Base-by-base conservation (phyloP, 2,888 invertebrate species). In the Endotricha flammealis region DNA sequence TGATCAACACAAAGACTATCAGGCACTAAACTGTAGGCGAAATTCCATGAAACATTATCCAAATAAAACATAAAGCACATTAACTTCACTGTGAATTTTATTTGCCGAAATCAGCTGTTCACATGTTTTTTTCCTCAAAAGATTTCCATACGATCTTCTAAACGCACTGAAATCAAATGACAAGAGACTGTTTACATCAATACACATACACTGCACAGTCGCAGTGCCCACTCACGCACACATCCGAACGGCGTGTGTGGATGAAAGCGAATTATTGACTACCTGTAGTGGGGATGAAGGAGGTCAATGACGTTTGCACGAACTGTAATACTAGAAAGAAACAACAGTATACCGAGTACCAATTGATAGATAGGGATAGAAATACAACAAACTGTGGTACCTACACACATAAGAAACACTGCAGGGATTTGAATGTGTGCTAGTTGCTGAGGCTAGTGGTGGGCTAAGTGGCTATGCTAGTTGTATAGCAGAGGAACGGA, bases 181-280 rank as follows among this genome's bases (percentile, higher is more conserved):
- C 76, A 76, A 71, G 66, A 61, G 68, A 73, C 72, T 81, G 79
- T 82, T 82, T 80, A 83, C 81, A 79, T 80, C 75, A 74, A 78
- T 79, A 79, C 66, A 61, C 53, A 78, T 79, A 79, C 66, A 61
- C 53, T 68, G 70, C 70, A 77, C 73, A 70, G 54, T 54, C 42
- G 44, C 41, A 41, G 29, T 37, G 41, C 36, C 57, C 58, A 53
- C 55, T 42, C 43, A 71, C 74, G 47, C 75, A 77, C 74, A 80
- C 78, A 62, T 48, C 11, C 32, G 42, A 31, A 29, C 12, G 12
- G 41, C 42, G 39, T 47, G 47, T 44, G 43, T 49, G 46, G 43
- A 53, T 49, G 46, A 44, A 44, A 58, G 53, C 53, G 53, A 60
- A 71, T 57, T 73, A 75, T 73, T 63, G 75, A 73, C 69, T 71